Evolutionary conservation across 30 jellyfish, hydroid and myxozoan species (phyloP).

Genomic region (Sanderia malayensis): DNA sequence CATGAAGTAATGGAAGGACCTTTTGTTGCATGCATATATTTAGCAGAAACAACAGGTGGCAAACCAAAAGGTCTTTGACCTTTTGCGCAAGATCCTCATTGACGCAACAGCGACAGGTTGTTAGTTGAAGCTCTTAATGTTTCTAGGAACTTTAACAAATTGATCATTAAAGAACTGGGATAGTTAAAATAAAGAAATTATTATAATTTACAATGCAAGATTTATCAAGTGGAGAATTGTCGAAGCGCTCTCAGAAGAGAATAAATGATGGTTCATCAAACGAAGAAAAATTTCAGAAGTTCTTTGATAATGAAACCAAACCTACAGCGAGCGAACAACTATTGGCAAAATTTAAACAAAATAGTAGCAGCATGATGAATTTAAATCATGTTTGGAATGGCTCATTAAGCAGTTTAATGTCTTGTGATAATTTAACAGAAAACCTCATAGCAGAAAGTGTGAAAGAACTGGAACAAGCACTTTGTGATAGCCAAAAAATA

Average conservation of each 20-base stretch:
- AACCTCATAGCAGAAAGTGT: slow-evolving; percentile 81
- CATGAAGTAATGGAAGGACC: too few relatives aligned
- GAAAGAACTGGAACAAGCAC: slow-evolving; percentile 85
- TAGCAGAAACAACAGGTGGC: too few relatives aligned
- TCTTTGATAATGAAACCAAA: slow-evolving; percentile 26
- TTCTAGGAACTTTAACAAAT: too few relatives aligned
- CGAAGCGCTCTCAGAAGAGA: background rate
- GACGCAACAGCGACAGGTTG: too few relatives aligned
- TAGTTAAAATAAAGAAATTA: too few relatives aligned
- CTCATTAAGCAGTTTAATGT: slow-evolving; percentile 69
- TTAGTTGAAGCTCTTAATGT: too few relatives aligned
- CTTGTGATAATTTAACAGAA: slow-evolving; percentile 89
- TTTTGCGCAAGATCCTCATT: too few relatives aligned
- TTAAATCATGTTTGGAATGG: slow-evolving; percentile 80
- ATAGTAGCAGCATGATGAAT: slow-evolving; percentile 22
- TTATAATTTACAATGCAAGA: too few relatives aligned
- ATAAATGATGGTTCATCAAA: slow-evolving; percentile 1
- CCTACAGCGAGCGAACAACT: slow-evolving; percentile 35
- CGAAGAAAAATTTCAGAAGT: slow-evolving; percentile 26
- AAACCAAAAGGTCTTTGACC: too few relatives aligned
- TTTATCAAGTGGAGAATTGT: background rate
- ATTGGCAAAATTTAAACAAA: slow-evolving; percentile 26
- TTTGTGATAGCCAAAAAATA: slow-evolving; percentile 76
- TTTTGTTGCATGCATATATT: too few relatives aligned
- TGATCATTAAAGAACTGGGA: too few relatives aligned